Evolutionary conservation across 1,140 invertebrate species (phyloP).

Genomic region (Drosophila pseudoananassae): DNA sequence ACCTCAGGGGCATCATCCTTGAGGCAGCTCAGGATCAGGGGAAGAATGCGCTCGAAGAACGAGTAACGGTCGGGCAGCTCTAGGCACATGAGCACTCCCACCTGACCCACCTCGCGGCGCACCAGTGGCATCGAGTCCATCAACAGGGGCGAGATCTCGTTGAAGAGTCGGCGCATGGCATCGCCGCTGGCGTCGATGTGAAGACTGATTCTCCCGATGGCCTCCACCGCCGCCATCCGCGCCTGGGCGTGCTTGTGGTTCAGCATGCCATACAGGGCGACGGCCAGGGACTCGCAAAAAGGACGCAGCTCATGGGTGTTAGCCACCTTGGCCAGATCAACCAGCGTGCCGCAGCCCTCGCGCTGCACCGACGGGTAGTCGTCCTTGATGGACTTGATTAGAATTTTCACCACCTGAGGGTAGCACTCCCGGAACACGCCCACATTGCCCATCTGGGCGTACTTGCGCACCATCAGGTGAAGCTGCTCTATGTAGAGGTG

Average conservation of each 20-base stretch:
- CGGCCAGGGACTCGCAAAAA: slow-evolving; percentile 89
- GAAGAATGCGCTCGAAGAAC: slow-evolving; percentile 90
- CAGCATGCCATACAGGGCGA: slow-evolving; percentile 89
- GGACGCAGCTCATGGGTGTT: slow-evolving; percentile 89
- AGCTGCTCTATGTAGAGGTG: slow-evolving; percentile 89
- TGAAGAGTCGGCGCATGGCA: slow-evolving; percentile 76
- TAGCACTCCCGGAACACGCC: slow-evolving; percentile 84
- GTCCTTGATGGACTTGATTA: slow-evolving; percentile 89
- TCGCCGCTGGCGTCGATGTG: slow-evolving; percentile 86
- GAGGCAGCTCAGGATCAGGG: slow-evolving; percentile 90
- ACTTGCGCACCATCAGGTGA: slow-evolving; percentile 87
- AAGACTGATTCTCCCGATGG: slow-evolving; percentile 87
- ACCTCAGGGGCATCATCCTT: slow-evolving; percentile 90
- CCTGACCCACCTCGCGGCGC: slow-evolving; percentile 87
- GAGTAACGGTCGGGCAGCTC: slow-evolving; percentile 91
- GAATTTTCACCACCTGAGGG: slow-evolving; percentile 90
- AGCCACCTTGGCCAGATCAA: slow-evolving; percentile 87
- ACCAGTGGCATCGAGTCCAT: slow-evolving; percentile 91
- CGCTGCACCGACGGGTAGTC: slow-evolving; percentile 92
- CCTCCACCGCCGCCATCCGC: slow-evolving; percentile 89
- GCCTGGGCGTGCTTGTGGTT: slow-evolving; percentile 93
- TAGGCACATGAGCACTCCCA: slow-evolving; percentile 88
- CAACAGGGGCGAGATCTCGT: slow-evolving; percentile 83
- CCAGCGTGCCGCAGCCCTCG: slow-evolving; percentile 89
- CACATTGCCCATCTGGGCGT: slow-evolving; percentile 74